Evolutionary conservation across 2,797 vertebrate genomes (phyloP).

Genomic region (Epinephelus awoara): DNA sequence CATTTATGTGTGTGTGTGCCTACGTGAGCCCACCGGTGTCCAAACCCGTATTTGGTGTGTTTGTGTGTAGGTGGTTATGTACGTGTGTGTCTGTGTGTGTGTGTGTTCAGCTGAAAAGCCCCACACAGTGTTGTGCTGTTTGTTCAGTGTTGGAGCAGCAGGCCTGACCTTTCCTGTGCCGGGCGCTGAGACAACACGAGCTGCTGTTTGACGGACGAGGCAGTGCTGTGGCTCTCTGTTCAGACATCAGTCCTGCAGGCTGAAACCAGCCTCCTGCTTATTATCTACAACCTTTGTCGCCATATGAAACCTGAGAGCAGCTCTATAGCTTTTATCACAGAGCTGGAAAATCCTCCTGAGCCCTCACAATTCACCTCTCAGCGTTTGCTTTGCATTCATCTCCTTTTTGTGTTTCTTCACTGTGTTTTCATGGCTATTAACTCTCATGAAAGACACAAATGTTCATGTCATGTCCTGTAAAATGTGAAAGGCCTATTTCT

Average conservation of each 20-base stretch:
- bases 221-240: slow-evolving; percentile 11
- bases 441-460: slow-evolving; percentile 31
- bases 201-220: slow-evolving; percentile 55
- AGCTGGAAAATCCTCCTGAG: slow-evolving; percentile 33
- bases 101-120: slow-evolving; percentile 42
- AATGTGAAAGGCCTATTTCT: background rate
- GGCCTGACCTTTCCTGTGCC: slow-evolving; percentile 74
- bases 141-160: slow-evolving; percentile 63
- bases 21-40: slow-evolving; percentile 3
- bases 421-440: slow-evolving; percentile 27
- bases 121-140: slow-evolving; percentile 56
- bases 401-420: slow-evolving; percentile 18
- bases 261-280: slow-evolving; percentile 51
- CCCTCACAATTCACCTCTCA: background rate
- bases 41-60: slow-evolving; percentile 6
- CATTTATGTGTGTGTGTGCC: slow-evolving; percentile 17
- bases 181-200: slow-evolving; percentile 54
- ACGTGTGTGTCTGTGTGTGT: background rate
- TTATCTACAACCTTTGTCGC: slow-evolving; percentile 55
- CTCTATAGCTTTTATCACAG: slow-evolving; percentile 29
- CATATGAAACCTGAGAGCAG: slow-evolving; percentile 52
- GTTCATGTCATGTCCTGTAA: background rate
- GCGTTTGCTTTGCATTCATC: slow-evolving; percentile 39
- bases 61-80: slow-evolving; percentile 11
- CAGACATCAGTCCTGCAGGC: slow-evolving; percentile 55